These are phyloP conservation scores for Tetraneura akinire DNA, from an alignment of 1,140 invertebrate species.

Conservation along the genomic window DNA sequence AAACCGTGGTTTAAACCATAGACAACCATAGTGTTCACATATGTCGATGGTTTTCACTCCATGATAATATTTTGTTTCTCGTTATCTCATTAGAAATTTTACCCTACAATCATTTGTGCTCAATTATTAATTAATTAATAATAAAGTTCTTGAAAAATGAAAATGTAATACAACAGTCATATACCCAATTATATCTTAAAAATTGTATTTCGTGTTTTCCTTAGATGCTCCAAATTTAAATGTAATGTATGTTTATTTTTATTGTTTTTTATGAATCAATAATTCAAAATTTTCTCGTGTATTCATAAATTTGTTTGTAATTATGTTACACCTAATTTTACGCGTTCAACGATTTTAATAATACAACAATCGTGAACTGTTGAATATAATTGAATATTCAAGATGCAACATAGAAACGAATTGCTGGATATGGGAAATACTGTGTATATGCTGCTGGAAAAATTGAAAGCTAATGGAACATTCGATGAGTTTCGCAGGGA, in stretches of 20 bases:
- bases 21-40: too few species aligned
- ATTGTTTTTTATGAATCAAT: too few species aligned
- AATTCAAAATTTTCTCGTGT: too few species aligned
- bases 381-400: too few species aligned
- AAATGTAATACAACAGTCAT: neutral
- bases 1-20: too few species aligned
- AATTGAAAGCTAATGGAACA: slow-evolving; percentile 38
- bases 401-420: neutral
- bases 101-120: too few species aligned
- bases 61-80: neutral
- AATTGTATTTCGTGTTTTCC: too few species aligned
- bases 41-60: slow-evolving; percentile 12
- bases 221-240: too few species aligned
- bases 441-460: slow-evolving; percentile 6
- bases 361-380: neutral
- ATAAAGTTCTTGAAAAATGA: too few species aligned
- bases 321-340: neutral
- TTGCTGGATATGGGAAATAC: neutral
- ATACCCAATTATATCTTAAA: neutral
- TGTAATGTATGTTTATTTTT: too few species aligned
- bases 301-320: too few species aligned
- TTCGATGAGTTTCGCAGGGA: slow-evolving; percentile 39
- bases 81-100: neutral
- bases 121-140: too few species aligned
- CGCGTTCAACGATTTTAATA: neutral